Base-by-base conservation (phyloP, 2,888 invertebrate genomes). In the Drosophila phalerata region DNA sequence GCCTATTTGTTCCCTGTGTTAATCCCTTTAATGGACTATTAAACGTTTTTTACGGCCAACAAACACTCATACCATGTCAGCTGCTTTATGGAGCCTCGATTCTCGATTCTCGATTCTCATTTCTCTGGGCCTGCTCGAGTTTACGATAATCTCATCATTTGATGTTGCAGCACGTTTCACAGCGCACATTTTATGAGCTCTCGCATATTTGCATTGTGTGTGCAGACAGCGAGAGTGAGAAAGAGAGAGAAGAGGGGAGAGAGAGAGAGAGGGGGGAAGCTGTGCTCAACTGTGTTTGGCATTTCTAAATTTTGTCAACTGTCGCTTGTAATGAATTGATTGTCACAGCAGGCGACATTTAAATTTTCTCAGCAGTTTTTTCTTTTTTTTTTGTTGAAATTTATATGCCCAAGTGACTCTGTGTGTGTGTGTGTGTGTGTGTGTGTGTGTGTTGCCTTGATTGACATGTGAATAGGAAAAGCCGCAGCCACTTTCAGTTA, bases 391-490 rank as follows among this genome's bases (percentile, higher is more conserved):
- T 19, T 48, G 69, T 79, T 75, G 76, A 86, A 88, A 88, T 74
- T 75, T 72, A 73, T 81, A 75, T 77, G 56, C 40, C 48, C 68
- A 58, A 76, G 78, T 79, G 61, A 48, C 32, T 56, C 49, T 67
- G 25, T 51, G 10, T 32, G 9, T 45, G 45, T 32, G 40, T 62
- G 51, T 49, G 53, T 15, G 40, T 48, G 38, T 49, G 40, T 52
- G 42, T 51, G 57, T 57, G 61, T 66, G 40, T 42, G 55, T 61
- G 37, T 53, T 40, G 58, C 70, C 73, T 80, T 86, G 85, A 86
- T 86, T 86, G 85, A 89, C 85, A 89, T 89, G 85, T 89, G 89
- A 85, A 88, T 89, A 73, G 83, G 61, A 57, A 79, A 89, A 79
- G 85, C 89, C 88, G 72, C 89, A 85, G 88, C 80, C 88, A 81